Evolutionary conservation across 2,113 vertebrate species (phyloP).

Genomic region (Ellobius talpinus): DNA sequence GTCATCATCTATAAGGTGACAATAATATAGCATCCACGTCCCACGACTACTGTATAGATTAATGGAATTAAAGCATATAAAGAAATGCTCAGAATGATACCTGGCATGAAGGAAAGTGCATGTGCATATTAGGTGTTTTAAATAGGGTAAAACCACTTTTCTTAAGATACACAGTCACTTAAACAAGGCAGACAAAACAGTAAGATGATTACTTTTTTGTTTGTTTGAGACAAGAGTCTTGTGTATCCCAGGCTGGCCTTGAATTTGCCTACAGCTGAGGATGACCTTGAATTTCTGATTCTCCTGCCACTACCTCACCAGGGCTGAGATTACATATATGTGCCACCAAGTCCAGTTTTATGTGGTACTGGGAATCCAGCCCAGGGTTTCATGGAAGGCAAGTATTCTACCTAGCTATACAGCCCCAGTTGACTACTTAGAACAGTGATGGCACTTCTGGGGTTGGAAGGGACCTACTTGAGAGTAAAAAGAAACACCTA

Average conservation of each 20-base stretch:
- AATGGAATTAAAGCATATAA: slow-evolving; percentile 2
- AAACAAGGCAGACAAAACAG: slow-evolving; percentile 27
- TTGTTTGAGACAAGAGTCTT: not conserved
- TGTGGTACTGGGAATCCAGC: not conserved
- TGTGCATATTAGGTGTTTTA: not conserved
- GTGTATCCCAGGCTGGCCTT: not conserved
- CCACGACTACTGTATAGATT: not conserved
- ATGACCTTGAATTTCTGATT: not conserved
- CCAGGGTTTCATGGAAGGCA: not conserved
- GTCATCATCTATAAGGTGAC: not conserved
- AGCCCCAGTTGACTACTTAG: not conserved
- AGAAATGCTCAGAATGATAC: not conserved
- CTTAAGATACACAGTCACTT: not conserved
- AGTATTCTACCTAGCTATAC: not conserved
- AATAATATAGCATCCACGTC: not conserved
- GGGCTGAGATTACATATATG: not conserved
- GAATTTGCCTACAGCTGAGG: not conserved
- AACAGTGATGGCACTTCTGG: not conserved
- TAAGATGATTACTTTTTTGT: not conserved
- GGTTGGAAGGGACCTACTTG: not conserved
- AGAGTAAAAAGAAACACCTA: not conserved
- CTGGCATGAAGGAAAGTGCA: not conserved
- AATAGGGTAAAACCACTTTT: not conserved
- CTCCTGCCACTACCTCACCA: not conserved
- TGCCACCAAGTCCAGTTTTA: not conserved